Percentiles rank a stretch among this genome's conserved stretches.
Evolutionary conservation across 2,113 vertebrate genomes (phyloP).

Genomic region (Myodes glareolus): DNA sequence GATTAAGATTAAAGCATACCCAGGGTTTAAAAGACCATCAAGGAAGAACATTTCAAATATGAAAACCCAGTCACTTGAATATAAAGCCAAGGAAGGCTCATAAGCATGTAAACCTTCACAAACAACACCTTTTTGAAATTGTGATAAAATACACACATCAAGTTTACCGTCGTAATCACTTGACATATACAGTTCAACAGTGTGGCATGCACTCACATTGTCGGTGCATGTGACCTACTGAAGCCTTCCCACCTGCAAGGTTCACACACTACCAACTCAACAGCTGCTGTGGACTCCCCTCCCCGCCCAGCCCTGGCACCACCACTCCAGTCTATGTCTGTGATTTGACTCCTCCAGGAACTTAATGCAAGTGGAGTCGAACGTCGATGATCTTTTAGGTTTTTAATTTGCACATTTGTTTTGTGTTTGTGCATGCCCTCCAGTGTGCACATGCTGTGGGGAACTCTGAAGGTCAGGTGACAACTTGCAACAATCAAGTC

Average conservation of each 20-base stretch:
- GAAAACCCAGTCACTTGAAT: background rate
- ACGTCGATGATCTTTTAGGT: background rate
- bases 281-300: background rate
- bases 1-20: background rate
- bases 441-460: no score
- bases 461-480: background rate
- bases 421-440: background rate
- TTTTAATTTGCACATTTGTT: background rate
- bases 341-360: background rate
- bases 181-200: background rate
- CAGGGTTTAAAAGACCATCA: background rate
- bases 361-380: background rate
- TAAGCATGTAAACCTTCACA: constrained; percentile 33
- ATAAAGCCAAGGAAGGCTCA: constrained; percentile 10
- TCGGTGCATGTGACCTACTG: background rate
- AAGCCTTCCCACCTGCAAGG: background rate
- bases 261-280: background rate
- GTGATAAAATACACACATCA: background rate
- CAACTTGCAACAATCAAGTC: background rate
- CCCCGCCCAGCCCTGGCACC: background rate
- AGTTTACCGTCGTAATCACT: background rate
- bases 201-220: background rate
- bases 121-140: background rate
- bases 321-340: background rate
- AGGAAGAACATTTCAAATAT: constrained; percentile 26